Conservation (phyloP, 2,113 vertebrate species). For the Oncorhynchus clarkii region DNA sequence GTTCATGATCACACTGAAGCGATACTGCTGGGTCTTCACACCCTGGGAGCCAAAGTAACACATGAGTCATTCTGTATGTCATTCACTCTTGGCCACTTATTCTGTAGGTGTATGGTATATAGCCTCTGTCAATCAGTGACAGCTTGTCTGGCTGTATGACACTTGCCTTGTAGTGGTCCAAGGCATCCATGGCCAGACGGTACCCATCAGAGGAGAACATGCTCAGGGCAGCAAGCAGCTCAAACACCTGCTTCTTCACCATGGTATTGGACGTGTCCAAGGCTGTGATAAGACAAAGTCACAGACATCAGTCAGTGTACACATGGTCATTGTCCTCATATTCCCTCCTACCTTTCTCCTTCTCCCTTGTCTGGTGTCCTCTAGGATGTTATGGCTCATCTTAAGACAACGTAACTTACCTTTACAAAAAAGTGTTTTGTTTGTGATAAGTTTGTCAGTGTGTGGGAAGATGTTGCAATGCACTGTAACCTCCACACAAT, state of each 20-base stretch:
- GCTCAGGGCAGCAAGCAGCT: conserved; percentile 92
- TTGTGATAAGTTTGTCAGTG: conserved; percentile 32
- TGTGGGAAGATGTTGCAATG: background rate
- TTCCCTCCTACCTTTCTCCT: background rate
- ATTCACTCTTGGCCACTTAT: background rate
- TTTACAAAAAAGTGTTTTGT: conserved; percentile 27
- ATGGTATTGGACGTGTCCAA: conserved; percentile 95
- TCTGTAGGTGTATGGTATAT: background rate
- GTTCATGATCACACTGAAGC: conserved; percentile 92
- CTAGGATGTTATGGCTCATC: conserved; percentile 9
- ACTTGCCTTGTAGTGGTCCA: conserved; percentile 95
- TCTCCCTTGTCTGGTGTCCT: background rate
- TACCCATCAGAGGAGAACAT: conserved; percentile 91
- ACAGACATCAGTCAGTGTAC: conserved; percentile 19
- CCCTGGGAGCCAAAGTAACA: conserved; percentile 67
- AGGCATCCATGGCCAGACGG: conserved; percentile 84
- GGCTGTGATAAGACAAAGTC: conserved; percentile 69
- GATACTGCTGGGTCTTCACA: conserved; percentile 91
- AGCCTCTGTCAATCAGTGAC: background rate
- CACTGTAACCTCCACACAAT: background rate
- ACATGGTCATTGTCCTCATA: background rate
- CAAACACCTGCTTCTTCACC: conserved; percentile 99
- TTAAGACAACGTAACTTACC: conserved; percentile 40
- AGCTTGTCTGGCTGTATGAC: background rate
- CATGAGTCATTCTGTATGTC: background rate